Percentiles rank a stretch among this genome's conserved stretches.
Conservation (phyloP, 2,888 invertebrate species). For the Brachycybe producta region DNA sequence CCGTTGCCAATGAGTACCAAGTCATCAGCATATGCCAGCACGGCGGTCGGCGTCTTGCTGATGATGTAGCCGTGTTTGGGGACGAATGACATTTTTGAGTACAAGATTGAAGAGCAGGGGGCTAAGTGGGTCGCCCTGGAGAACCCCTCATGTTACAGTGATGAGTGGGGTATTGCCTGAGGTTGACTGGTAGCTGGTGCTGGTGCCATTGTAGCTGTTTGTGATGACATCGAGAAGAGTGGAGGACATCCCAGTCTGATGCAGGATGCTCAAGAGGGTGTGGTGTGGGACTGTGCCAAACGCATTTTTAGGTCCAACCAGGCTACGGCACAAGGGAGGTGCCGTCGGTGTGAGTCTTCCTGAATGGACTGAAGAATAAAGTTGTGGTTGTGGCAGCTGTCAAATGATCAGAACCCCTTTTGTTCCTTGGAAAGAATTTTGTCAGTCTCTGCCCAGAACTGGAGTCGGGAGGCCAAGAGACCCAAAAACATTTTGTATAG, state of each 20-base stretch:
- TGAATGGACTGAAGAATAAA: neutral
- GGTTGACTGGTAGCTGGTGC: slow-evolving; percentile 21
- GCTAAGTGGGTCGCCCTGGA: slow-evolving; percentile 30
- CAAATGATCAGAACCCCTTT: slow-evolving; percentile 31
- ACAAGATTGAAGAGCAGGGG: slow-evolving; percentile 30
- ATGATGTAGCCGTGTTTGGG: no score
- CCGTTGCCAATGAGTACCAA: slow-evolving; percentile 19
- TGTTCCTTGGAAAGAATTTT: slow-evolving; percentile 24
- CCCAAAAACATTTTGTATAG: slow-evolving; percentile 22
- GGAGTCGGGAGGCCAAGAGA: slow-evolving; percentile 23
- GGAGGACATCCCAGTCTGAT: no score
- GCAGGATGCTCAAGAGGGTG: neutral
- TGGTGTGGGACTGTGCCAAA: slow-evolving; percentile 6
- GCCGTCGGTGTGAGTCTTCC: neutral
- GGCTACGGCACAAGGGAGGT: neutral
- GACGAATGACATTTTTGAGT: no score
- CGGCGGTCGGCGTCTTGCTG: neutral
- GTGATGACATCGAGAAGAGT: slow-evolving; percentile 17
- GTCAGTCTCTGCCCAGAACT: slow-evolving; percentile 20
- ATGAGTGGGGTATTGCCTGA: slow-evolving; percentile 23
- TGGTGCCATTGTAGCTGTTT: slow-evolving; percentile 20
- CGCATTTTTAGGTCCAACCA: slow-evolving; percentile 7
- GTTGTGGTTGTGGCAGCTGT: slow-evolving; percentile 17
- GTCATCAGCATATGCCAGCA: slow-evolving; percentile 25
- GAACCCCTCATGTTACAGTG: slow-evolving; percentile 26